These are phyloP conservation scores for Lasiommata megera DNA, from an alignment of 2,888 invertebrate genomes.

Conservation along the genomic window DNA sequence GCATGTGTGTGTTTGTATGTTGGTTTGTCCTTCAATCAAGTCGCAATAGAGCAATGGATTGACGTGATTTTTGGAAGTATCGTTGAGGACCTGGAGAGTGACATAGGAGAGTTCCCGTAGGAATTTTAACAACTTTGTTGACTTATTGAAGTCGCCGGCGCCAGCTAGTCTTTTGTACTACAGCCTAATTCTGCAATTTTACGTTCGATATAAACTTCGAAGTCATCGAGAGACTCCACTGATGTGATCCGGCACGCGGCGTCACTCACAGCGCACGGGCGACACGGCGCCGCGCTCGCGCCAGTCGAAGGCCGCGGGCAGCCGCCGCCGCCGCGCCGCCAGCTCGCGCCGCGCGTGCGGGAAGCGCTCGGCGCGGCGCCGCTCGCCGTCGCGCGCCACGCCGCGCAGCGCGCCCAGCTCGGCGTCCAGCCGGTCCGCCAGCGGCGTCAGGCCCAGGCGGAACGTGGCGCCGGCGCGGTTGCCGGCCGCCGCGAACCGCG, in stretches of 20 bases:
- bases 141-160: no score
- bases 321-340: slow-evolving; percentile 37
- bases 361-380: slow-evolving; percentile 44
- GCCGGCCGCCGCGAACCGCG: slow-evolving; percentile 53
- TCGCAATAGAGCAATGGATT: no score
- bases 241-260: neutral
- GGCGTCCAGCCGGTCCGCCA: slow-evolving; percentile 53
- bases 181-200: no score
- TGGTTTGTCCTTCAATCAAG: no score
- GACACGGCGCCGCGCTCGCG: slow-evolving; percentile 60
- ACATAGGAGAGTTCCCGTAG: no score
- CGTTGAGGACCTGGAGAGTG: no score
- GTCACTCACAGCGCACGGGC: slow-evolving; percentile 55
- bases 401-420: slow-evolving; percentile 50
- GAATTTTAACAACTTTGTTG: no score
- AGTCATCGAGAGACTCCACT: no score
- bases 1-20: no score
- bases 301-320: slow-evolving; percentile 65
- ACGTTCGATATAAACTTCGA: no score
- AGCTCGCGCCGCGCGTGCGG: slow-evolving; percentile 47
- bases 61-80: no score
- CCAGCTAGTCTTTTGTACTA: no score
- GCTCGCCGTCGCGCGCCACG: slow-evolving; percentile 20
- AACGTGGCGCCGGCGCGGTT: slow-evolving; percentile 63
- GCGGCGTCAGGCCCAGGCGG: slow-evolving; percentile 48